Percentiles rank a stretch among this genome's conserved stretches.
phyloP scores from a whole-genome alignment of 1,140 invertebrate species.

The Drosophila sulfurigaster region DNA sequence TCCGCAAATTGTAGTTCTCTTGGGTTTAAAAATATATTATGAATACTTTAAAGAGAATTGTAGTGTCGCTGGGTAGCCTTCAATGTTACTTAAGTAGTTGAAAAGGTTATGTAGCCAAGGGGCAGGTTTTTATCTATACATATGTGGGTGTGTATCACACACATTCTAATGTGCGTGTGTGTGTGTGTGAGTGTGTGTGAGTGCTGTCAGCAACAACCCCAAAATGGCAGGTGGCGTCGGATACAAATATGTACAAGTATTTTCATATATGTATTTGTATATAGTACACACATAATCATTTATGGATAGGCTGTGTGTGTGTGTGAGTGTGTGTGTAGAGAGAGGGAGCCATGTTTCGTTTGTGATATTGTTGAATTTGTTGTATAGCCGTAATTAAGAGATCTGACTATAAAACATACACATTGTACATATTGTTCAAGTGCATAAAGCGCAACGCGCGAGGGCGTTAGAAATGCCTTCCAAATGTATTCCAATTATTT shows the following conservation, averaged over 20 bases:
- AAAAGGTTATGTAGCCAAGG: conserved; percentile 66
- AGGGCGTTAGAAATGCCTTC: conserved; percentile 35
- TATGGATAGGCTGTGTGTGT: conserved; percentile 41
- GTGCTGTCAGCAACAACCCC: conserved; percentile 66
- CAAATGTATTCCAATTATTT: conserved; percentile 25
- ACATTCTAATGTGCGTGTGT: conserved; percentile 19
- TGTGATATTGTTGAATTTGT: conserved; percentile 13
- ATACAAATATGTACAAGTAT: conserved; percentile 2
- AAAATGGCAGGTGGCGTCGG: conserved; percentile 73
- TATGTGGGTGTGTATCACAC: conserved; percentile 37
- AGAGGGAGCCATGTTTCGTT: conserved; percentile 63
- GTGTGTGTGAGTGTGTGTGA: conserved; percentile 14
- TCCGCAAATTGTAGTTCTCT: no score
- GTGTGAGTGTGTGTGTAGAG: no score
- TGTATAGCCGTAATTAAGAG: conserved; percentile 59
- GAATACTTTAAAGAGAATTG: conserved; percentile 16
- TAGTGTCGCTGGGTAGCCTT: background rate
- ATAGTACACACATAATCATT: conserved; percentile 40
- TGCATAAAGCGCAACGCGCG: conserved; percentile 60
- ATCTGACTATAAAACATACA: conserved; percentile 13
- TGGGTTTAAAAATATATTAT: background rate
- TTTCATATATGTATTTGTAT: conserved; percentile 56
- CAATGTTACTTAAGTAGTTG: conserved; percentile 15
- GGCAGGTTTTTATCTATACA: conserved; percentile 66
- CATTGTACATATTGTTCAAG: conserved; percentile 44